Evolutionary conservation across 2,888 invertebrate species (phyloP), one percentile per base, ranked within the genome.

Genomic region (Malthinus flaveolus): DNA sequence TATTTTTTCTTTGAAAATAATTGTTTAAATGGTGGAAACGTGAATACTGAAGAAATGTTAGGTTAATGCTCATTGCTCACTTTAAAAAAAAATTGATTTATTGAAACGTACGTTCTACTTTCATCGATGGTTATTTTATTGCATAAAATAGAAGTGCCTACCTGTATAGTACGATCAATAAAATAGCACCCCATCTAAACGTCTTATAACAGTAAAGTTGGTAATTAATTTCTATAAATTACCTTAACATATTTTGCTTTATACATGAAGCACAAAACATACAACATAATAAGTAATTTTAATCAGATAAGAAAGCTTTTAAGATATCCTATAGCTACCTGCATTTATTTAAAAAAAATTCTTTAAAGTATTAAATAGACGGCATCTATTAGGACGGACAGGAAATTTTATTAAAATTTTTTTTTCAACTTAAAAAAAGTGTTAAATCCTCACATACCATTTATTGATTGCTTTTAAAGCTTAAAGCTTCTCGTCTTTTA

Each of bases 121-220:
- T 52, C 56, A 42, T 52, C 54, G 62, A 62, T 59, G 53, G 23
- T 23, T 54, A 59, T 23, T 23, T 23, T 54, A 59, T 23, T 23
- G 23, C 23, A 23, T 23, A 23, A 23, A 23, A 47, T 53, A 37
- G 39, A 32, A 23, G 5, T 31, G 39, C 48, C 52, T 45, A 56
- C 59, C 47, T 39, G 50, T 59, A 55, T 56, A 52, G 49, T 44
- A 23, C 36, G 36, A 49, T 42, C 62, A 49, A 59, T 62, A 59
- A 62, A 62, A 53, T 62, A 62, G 59, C 62, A 59, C 62, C 62
- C 59, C 56, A 57, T 59, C 49, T 58, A n/a, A n/a, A 23, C 23
- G 23, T 23, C 23, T 23, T 23, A 23, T 23, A 23, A 23, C 23
- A 23, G 23, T 23, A 23, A 57, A 49, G 48, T 45, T 33, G 13